Base-by-base conservation (phyloP, 2,888 invertebrate species). In the Cartodere bifasciata region DNA sequence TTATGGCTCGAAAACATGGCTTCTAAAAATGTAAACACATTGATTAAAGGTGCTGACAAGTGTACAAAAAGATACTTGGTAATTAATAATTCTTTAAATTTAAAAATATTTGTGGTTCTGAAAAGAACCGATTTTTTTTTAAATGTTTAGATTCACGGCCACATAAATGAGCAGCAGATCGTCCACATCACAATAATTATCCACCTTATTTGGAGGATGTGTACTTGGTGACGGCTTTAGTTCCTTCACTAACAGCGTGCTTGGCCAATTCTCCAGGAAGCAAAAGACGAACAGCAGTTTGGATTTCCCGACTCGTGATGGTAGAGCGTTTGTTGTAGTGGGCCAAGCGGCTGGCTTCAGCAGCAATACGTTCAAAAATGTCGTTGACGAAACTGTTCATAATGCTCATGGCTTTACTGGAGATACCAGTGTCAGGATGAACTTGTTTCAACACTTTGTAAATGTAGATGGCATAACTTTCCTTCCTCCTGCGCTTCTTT, bases 371-470 rank as follows among this genome's bases (percentile, higher is more conserved):
- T 50, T 83, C 79, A 46, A 84, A 64, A 46, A 79, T 72, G 43
- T 84, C 81, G 42, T 73, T 75, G 1, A 83, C 74, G 38, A 82
- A 82, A 45, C 71, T 72, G 55, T 80, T 77, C 76, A 82, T 77
- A 40, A 81, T 77, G 43, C 65, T 55, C 73, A 79, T 80, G 1
- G 77, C 73, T 44, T 77, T 76, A 13, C 66, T 67, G 1, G 78
- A 75, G 29, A 82, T 72, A 0, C 76, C 74, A 22, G 74, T 63
- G 50, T 75, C 72, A 0, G 71, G 68, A 40, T 72, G 69, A 1
- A 75, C 65, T 42, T 67, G 67, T 43, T 69, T 66, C 35, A 79
- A 46, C 3, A 78, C 53, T 41, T 74, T 77, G 59, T 70, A 75
- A 9, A 78, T 60, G 47, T 72, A 73, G 13, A 68, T 66, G 0